Evolutionary conservation across 1,140 invertebrate species (phyloP).

Genomic region (Hypsibius dujardini): DNA sequence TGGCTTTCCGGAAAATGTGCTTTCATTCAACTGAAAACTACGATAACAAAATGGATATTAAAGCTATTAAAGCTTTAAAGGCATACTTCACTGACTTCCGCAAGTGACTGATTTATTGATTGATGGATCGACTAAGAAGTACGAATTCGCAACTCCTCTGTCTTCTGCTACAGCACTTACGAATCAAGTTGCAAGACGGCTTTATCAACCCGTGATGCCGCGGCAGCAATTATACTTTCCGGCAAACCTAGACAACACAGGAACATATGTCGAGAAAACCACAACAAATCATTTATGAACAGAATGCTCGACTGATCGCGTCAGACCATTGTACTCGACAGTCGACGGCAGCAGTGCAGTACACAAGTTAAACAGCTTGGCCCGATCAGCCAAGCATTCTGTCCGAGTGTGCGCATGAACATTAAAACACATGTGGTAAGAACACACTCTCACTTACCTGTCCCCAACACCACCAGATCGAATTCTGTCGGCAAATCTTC

Average conservation of each 20-base stretch:
- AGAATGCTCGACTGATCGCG: too few relatives aligned
- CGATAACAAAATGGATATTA: conserved; percentile 5
- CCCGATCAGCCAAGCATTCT: background rate
- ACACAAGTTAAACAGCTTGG: background rate
- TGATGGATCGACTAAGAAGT: conserved; percentile 4
- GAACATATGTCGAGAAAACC: background rate
- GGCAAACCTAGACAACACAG: conserved; percentile 49
- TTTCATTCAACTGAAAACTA: conserved; percentile 20
- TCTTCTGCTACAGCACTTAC: conserved; percentile 28
- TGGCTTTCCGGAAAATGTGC: conserved; percentile 13
- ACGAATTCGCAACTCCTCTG: too few relatives aligned
- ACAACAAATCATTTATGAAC: too few relatives aligned
- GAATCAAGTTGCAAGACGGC: conserved; percentile 76
- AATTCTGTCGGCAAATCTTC: conserved; percentile 69
- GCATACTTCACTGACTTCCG: background rate
- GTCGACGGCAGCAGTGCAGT: too few relatives aligned
- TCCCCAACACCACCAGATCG: conserved; percentile 74
- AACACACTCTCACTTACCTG: conserved; percentile 41
- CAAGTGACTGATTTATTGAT: conserved; percentile 7
- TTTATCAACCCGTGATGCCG: conserved; percentile 72
- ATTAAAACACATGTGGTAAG: background rate
- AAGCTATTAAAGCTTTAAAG: too few relatives aligned
- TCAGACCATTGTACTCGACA: too few relatives aligned
- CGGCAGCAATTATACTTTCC: conserved; percentile 78
- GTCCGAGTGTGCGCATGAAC: background rate